A percentile compares a stretch with the other conserved stretches of the same genome.
These are phyloP conservation scores for Pantherophis guttatus DNA, from an alignment of 2,113 vertebrate genomes.

Conservation along the genomic window DNA sequence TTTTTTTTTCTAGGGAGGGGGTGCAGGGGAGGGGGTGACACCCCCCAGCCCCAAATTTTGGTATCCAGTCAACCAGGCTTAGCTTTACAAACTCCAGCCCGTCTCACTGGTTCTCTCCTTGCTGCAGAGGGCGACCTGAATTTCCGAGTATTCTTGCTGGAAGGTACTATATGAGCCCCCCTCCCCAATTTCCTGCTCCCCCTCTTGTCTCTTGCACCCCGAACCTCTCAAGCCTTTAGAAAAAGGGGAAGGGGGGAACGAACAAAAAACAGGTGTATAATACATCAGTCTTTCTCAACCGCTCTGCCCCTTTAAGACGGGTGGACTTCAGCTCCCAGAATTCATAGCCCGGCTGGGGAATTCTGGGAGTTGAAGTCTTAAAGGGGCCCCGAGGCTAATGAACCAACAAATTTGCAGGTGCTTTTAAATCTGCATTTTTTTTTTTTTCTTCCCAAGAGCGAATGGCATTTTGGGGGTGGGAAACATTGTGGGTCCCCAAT, in stretches of 20 bases:
- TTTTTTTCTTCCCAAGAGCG: no score
- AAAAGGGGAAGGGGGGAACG: neutral
- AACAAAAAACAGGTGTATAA: neutral
- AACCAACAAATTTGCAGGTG: no score
- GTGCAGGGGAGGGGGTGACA: neutral
- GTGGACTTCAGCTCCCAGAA: neutral
- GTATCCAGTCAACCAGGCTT: neutral
- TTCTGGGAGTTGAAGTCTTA: no score
- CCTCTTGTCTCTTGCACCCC: neutral
- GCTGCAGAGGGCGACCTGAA: slow-evolving; percentile 8
- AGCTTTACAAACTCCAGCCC: neutral
- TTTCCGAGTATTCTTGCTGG: slow-evolving; percentile 20
- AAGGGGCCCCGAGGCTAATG: no score
- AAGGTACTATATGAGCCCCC: slow-evolving; percentile 16
- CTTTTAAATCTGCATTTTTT: no score
- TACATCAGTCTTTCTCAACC: neutral
- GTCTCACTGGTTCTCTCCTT: slow-evolving; percentile 17
- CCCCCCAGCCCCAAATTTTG: neutral
- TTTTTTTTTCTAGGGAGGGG: no score
- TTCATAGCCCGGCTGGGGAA: neutral
- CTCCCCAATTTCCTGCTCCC: neutral
- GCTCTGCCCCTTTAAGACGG: neutral
- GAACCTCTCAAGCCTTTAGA: neutral
- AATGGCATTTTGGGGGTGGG: no score
- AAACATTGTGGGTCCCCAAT: no score